Conservation (phyloP, 2,113 vertebrate species). For the Cettia cetti region DNA sequence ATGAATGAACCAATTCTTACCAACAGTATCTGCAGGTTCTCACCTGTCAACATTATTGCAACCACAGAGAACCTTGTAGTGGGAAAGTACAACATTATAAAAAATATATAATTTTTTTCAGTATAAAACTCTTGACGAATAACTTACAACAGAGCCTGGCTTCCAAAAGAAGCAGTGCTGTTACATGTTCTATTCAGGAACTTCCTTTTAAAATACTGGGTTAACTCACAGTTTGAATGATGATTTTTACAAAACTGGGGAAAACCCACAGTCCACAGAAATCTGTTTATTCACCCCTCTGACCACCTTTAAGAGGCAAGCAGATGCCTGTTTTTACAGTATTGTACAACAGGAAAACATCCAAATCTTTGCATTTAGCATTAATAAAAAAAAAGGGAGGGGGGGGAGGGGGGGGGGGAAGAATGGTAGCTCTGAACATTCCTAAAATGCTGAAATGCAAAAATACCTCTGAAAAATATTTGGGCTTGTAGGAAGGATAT, state of each 20-base stretch:
- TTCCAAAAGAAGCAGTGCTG: background rate
- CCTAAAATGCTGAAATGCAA: background rate
- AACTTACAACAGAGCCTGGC: background rate
- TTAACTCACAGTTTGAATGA: background rate
- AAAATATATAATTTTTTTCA: background rate
- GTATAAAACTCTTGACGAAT: background rate
- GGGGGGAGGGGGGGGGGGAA: too few species aligned
- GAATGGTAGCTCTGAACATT: background rate
- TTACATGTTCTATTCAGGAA: background rate
- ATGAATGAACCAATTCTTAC: background rate
- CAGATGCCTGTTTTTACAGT: background rate
- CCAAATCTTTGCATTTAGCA: background rate
- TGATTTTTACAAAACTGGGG: background rate
- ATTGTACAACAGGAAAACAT: accelerated
- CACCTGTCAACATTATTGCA: background rate
- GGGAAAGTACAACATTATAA: background rate
- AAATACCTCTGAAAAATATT: background rate
- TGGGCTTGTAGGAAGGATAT: background rate
- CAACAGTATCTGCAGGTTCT: background rate
- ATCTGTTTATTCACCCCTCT: background rate
- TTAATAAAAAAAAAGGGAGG: too few species aligned
- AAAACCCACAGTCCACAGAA: background rate
- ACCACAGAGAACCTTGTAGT: accelerated
- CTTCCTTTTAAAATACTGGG: background rate
- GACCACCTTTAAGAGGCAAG: background rate